A percentile compares a stretch with the other conserved stretches of the same genome.
Conservation (phyloP, 2,888 invertebrate genomes). For the Diplolepis rosae region DNA sequence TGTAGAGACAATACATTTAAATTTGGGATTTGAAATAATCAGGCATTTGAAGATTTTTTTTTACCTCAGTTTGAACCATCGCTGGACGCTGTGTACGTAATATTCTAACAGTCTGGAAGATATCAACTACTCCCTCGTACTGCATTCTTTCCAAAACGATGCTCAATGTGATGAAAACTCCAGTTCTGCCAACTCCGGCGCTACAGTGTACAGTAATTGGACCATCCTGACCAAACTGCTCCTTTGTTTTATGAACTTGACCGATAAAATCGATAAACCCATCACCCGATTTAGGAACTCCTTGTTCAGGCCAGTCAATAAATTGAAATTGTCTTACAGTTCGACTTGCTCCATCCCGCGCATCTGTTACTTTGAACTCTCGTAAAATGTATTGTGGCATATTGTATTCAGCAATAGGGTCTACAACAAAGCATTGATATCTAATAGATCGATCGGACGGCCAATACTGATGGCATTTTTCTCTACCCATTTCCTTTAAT, state of each 20-base stretch:
- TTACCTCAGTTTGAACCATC: conserved; percentile 99
- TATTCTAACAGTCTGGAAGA: conserved; percentile 99
- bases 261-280: conserved; percentile 99
- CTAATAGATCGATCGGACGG: conserved; percentile 97
- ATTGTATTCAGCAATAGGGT: conserved; percentile 99
- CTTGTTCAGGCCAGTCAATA: conserved; percentile 97
- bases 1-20: no score
- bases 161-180: conserved; percentile 98
- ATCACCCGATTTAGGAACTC: conserved; percentile 98
- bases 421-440: conserved; percentile 98
- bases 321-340: conserved; percentile 98
- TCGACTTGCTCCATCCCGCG: conserved; percentile 95
- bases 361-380: conserved; percentile 99
- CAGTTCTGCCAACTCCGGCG: conserved; percentile 98
- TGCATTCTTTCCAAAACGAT: conserved; percentile 99
- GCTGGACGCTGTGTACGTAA: conserved; percentile 98
- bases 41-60: no score
- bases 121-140: conserved; percentile 98
- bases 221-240: conserved; percentile 99
- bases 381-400: conserved; percentile 99
- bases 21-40: no score
- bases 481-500: conserved; percentile 97
- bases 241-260: conserved; percentile 99
- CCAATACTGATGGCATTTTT: conserved; percentile 99
- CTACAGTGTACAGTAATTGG: conserved; percentile 98